A percentile compares a stretch with the other conserved stretches of the same genome.
These are phyloP conservation scores for Brachionus sp. DNA, from an alignment of 1,140 invertebrate genomes.

Conservation along the genomic window DNA sequence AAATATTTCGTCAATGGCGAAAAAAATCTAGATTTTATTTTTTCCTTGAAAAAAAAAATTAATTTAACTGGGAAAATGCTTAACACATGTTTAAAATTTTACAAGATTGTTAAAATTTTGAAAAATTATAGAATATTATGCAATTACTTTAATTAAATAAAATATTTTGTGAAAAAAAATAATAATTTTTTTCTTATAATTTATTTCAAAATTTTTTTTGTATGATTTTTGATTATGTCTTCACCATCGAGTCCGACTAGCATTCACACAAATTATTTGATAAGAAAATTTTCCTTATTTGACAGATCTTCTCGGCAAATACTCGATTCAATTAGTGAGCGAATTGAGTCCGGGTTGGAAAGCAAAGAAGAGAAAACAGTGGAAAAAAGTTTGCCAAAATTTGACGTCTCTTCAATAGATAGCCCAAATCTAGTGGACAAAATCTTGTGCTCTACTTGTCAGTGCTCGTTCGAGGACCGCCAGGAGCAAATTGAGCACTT, in stretches of 20 bases:
- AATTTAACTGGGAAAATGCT: not conserved
- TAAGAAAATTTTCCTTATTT: not conserved
- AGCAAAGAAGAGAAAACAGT: not conserved
- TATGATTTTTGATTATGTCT: not conserved
- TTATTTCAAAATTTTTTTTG: not conserved
- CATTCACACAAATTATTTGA: not conserved
- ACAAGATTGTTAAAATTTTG: not conserved
- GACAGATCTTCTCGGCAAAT: not conserved
- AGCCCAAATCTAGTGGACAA: not conserved
- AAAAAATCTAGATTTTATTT: no score
- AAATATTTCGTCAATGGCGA: no score
- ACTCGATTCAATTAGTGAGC: not conserved
- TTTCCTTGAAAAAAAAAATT: no score
- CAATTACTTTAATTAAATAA: not conserved
- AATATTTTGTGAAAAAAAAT: not conserved
- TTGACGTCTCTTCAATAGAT: not conserved
- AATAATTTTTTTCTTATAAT: not conserved
- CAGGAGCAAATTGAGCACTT: conserved; percentile 60
- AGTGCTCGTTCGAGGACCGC: not conserved
- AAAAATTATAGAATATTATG: not conserved
- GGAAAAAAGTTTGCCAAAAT: not conserved
- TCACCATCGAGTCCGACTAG: not conserved
- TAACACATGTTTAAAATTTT: not conserved
- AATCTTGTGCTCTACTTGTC: conserved; percentile 13
- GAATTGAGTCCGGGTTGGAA: not conserved